Evolutionary conservation across 2,113 vertebrate genomes (phyloP).

Genomic region (Boulengeromyrus knoepffleri): DNA sequence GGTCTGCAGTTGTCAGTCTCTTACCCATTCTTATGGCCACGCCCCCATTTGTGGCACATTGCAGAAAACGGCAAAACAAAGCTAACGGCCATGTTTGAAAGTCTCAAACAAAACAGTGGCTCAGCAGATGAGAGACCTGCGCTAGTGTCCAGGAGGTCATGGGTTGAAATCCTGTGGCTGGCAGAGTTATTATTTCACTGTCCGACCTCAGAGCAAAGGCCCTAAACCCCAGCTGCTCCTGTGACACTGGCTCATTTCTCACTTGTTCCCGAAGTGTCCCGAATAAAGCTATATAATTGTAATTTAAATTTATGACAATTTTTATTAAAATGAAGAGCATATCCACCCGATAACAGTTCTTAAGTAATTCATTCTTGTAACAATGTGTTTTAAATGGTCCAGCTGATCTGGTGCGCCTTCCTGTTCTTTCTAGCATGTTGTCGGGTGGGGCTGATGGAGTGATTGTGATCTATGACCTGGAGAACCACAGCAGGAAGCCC

Average conservation of each 20-base stretch:
- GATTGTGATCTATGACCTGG: slow-evolving; percentile 88
- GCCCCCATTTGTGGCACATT: background rate
- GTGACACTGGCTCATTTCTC: background rate
- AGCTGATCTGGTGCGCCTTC: background rate
- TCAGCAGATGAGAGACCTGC: background rate
- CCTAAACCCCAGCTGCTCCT: background rate
- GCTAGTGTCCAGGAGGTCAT: background rate
- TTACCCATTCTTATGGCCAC: background rate
- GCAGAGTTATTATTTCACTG: background rate
- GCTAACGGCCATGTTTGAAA: background rate
- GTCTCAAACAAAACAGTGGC: background rate
- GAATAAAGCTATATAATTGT: background rate
- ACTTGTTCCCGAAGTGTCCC: background rate
- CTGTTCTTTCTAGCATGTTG: slow-evolving; percentile 75
- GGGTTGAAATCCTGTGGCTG: background rate
- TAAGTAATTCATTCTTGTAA: background rate
- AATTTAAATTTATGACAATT: background rate
- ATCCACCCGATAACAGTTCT: background rate
- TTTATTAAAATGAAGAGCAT: background rate
- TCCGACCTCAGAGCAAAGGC: background rate
- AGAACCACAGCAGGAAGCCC: slow-evolving; percentile 73
- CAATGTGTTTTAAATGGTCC: background rate
- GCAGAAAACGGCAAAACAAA: background rate
- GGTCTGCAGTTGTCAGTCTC: background rate
- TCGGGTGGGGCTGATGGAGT: slow-evolving; percentile 90